Percentiles rank a stretch among this genome's conserved stretches.
phyloP scores from a whole-genome alignment of 2,113 vertebrate genomes.

The Megaceryle torquata region DNA sequence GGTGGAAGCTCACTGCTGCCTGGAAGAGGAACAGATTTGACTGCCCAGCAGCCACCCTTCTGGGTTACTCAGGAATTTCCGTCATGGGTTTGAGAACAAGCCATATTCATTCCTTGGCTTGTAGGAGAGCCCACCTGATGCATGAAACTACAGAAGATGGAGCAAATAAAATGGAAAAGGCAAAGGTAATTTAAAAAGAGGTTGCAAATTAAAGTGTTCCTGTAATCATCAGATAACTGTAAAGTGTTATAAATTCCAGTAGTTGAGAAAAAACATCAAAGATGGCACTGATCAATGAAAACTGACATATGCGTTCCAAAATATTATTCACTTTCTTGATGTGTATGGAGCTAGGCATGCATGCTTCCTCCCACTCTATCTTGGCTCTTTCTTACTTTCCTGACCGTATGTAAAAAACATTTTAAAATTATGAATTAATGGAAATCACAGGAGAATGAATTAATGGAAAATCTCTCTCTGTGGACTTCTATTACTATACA shows the following conservation, averaged over 20 bases:
- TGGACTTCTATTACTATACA: neutral
- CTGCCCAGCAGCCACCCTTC: neutral
- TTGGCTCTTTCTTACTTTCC: neutral
- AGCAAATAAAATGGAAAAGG: neutral
- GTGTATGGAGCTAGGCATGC: neutral
- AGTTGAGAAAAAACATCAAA: neutral
- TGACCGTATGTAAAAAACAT: neutral
- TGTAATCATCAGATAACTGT: neutral
- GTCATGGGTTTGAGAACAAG: neutral
- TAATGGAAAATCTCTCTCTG: neutral
- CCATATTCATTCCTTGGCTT: neutral
- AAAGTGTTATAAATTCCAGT: neutral
- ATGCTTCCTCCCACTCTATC: neutral
- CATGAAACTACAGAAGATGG: neutral
- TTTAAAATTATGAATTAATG: neutral
- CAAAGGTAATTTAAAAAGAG: neutral
- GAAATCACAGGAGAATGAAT: neutral
- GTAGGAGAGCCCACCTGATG: neutral
- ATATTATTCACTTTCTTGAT: neutral
- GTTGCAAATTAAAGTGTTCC: neutral
- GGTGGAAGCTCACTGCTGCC: rapidly evolving
- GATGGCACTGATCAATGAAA: neutral
- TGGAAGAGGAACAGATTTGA: neutral
- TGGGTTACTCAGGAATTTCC: neutral
- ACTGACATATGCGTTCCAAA: neutral